Conservation (phyloP, 2,797 vertebrate species). For the Galago senegalensis region DNA sequence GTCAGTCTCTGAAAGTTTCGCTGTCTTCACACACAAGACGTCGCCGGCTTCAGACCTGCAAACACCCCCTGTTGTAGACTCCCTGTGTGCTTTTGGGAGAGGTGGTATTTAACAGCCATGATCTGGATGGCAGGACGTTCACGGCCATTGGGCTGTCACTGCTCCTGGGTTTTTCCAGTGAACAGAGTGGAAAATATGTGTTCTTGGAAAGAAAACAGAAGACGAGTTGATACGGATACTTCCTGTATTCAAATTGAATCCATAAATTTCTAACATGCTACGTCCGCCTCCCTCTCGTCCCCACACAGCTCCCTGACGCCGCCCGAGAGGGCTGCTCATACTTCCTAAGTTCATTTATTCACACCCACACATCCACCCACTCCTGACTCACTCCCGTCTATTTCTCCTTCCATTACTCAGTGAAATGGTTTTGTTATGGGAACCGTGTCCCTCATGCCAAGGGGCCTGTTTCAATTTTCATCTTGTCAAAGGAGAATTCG, state of each 20-base stretch:
- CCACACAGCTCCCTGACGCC: not conserved
- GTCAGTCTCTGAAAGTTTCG: not conserved
- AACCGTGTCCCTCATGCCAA: not conserved
- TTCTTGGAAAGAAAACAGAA: not conserved
- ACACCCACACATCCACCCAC: not conserved
- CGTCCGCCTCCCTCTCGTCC: too few relatives aligned
- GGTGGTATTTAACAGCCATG: not conserved
- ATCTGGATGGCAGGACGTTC: too few relatives aligned
- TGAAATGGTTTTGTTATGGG: too few relatives aligned
- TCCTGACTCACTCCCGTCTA: not conserved
- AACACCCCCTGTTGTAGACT: not conserved
- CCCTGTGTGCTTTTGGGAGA: not conserved
- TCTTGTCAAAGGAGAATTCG: not conserved
- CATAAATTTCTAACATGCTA: not conserved
- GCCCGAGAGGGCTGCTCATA: not conserved
- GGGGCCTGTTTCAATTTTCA: not conserved
- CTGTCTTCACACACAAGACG: not conserved
- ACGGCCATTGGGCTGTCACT: rapidly evolving
- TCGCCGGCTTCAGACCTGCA: not conserved
- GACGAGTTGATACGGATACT: not conserved
- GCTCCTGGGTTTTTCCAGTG: not conserved
- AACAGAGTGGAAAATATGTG: not conserved
- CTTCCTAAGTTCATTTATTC: not conserved
- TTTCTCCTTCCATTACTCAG: not conserved
- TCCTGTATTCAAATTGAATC: not conserved